Percentiles rank a stretch among this genome's conserved stretches.
Evolutionary conservation across 2,888 invertebrate species (phyloP).

Genomic region (Tiliacea citrago): DNA sequence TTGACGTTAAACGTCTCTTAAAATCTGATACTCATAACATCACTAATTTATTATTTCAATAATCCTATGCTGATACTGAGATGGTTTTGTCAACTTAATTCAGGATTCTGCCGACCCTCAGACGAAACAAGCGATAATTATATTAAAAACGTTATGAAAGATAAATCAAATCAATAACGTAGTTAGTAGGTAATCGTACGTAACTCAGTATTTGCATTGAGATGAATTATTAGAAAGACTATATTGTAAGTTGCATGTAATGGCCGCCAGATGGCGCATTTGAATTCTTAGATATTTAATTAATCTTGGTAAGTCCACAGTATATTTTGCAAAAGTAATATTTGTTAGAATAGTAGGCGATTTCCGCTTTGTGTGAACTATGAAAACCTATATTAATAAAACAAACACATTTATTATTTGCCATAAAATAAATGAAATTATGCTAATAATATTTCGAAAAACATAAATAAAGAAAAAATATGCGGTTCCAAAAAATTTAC

Average conservation of each 20-base stretch:
- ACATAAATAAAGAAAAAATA: background rate
- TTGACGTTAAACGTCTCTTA: background rate
- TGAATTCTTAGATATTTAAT: background rate
- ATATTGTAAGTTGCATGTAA: background rate
- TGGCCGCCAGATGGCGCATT: constrained; percentile 32
- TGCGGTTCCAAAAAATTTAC: background rate
- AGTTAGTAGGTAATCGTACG: background rate
- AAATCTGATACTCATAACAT: background rate
- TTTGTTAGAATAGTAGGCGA: too few species aligned
- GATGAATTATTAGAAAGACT: background rate
- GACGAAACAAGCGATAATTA: background rate
- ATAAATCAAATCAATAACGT: background rate
- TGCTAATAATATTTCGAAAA: background rate
- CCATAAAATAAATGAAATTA: background rate
- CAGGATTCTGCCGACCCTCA: background rate
- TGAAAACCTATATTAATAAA: background rate
- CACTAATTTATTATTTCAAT: too few species aligned
- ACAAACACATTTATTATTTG: background rate
- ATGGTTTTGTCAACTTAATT: background rate
- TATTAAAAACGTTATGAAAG: background rate
- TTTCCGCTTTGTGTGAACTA: background rate
- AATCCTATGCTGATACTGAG: too few species aligned
- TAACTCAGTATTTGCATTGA: background rate
- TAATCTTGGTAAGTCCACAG: background rate
- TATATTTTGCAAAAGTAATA: too few species aligned